Evolutionary conservation across 2,113 vertebrate species (phyloP).

Genomic region (Anguilla japonica): DNA sequence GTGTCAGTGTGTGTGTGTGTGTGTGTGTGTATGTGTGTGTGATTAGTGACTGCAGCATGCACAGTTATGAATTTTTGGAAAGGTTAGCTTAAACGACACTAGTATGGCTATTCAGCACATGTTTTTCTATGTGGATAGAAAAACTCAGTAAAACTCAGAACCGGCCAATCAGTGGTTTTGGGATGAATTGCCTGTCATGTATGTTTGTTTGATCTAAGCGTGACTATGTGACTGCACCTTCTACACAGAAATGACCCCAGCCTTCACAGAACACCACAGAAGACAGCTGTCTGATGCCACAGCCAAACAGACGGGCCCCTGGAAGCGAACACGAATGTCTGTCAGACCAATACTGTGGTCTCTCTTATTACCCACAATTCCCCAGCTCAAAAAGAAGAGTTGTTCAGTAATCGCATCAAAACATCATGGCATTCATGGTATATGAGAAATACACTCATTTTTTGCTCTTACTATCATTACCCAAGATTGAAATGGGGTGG

Average conservation of each 20-base stretch:
- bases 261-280: not conserved
- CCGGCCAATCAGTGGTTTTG: not conserved
- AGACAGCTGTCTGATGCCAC: not conserved
- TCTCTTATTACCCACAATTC: not conserved
- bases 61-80: too few species aligned
- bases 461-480: not conserved
- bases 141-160: not conserved
- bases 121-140: not conserved
- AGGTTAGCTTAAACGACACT: not conserved
- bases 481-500: constrained; percentile 5
- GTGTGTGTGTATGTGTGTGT: not conserved
- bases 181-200: not conserved
- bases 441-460: not conserved
- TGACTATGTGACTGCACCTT: not conserved
- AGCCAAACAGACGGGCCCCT: not conserved
- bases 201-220: not conserved
- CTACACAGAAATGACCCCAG: not conserved
- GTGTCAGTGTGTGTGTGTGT: not conserved
- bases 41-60: too few species aligned
- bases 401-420: not conserved
- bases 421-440: not conserved
- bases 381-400: not conserved
- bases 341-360: not conserved
- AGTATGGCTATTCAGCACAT: not conserved
- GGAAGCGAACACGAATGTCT: not conserved